Conservation (phyloP, 2,888 invertebrate species). For the Drosophila paranaensis region DNA sequence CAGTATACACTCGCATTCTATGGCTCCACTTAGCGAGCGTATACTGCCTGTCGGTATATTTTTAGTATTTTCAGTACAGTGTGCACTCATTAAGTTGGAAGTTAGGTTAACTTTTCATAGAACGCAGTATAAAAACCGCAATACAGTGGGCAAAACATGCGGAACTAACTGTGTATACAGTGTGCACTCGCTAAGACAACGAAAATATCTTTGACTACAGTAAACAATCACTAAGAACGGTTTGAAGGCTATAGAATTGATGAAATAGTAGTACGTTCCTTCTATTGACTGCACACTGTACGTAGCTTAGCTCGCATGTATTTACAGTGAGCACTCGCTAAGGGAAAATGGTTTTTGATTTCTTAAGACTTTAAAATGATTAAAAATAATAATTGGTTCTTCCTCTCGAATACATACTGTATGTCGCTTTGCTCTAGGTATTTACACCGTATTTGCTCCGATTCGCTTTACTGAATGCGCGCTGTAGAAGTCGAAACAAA, state of each 20-base stretch:
- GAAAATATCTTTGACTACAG: background rate
- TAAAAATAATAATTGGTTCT: no score
- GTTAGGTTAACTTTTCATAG: background rate
- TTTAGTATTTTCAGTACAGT: no score
- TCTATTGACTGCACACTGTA: background rate
- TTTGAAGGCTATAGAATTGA: no score
- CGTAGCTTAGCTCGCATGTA: background rate
- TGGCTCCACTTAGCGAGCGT: no score
- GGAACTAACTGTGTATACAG: background rate
- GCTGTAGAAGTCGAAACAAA: slow-evolving; percentile 8
- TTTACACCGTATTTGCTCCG: background rate
- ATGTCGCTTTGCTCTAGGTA: background rate
- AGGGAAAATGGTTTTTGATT: no score
- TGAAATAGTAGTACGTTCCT: no score
- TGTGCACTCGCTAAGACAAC: no score
- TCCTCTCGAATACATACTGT: background rate
- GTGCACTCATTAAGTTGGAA: no score
- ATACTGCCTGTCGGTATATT: no score
- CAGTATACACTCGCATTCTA: no score
- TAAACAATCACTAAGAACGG: background rate
- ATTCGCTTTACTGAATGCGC: slow-evolving; percentile 7
- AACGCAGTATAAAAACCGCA: background rate
- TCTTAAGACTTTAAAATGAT: no score
- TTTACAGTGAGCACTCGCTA: background rate
- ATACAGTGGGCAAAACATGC: no score